phyloP scores from a whole-genome alignment of 2,888 invertebrate species.

The Allolobophora icterica region DNA sequence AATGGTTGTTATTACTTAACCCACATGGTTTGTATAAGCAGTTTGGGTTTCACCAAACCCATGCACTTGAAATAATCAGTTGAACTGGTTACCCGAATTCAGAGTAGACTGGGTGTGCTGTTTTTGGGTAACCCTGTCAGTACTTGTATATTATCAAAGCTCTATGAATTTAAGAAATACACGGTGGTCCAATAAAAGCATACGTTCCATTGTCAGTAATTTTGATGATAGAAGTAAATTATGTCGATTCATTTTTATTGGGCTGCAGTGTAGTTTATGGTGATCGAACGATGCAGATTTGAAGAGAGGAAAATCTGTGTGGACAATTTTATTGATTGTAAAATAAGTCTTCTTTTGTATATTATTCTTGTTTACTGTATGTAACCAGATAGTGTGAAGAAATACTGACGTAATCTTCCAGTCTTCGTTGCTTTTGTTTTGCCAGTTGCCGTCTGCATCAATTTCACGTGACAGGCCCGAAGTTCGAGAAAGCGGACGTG shows the following conservation, averaged over 20 bases:
- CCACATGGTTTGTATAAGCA: constrained; percentile 3
- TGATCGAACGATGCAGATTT: neutral
- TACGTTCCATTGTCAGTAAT: neutral
- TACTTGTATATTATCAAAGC: neutral
- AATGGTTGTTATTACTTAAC: constrained; percentile 1
- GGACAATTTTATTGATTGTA: constrained; percentile 4
- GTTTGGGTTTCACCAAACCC: neutral
- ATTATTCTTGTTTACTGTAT: constrained; percentile 17
- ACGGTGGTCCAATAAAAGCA: neutral
- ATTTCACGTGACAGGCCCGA: neutral
- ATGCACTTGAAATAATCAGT: constrained; percentile 10
- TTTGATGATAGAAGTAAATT: constrained; percentile 12
- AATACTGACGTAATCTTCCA: neutral
- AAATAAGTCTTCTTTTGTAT: constrained; percentile 17
- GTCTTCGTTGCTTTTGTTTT: neutral
- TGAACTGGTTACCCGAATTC: neutral
- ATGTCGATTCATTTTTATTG: neutral
- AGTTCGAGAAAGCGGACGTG: neutral
- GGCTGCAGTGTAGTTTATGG: neutral
- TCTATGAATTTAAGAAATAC: neutral
- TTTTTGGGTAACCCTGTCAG: neutral
- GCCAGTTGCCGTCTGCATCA: neutral
- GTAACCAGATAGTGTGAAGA: constrained; percentile 17
- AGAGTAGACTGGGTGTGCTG: constrained; percentile 13
- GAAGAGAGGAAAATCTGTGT: neutral